phyloP scores from a whole-genome alignment of 2,113 vertebrate species.

The Podocnemis expansa region DNA sequence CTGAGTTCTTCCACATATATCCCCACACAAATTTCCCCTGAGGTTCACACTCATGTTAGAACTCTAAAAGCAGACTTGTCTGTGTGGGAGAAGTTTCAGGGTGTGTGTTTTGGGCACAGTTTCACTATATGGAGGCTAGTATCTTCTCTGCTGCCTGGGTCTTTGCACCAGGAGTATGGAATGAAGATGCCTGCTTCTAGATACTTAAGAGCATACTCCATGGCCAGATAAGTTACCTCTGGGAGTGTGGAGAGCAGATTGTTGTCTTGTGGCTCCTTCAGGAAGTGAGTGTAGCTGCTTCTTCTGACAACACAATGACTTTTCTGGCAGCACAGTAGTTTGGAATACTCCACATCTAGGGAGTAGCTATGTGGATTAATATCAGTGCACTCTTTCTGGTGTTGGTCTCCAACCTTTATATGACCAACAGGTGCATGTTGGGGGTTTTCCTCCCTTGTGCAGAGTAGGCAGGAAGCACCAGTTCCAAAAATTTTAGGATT shows the following conservation, averaged over 20 bases:
- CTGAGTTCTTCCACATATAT: background rate
- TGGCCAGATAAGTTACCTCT: rapidly evolving
- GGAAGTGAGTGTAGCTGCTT: rapidly evolving
- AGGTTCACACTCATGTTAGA: rapidly evolving
- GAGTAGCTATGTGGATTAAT: rapidly evolving
- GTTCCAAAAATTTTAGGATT: background rate
- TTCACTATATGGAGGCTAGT: background rate
- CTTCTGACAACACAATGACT: rapidly evolving
- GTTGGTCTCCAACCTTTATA: rapidly evolving
- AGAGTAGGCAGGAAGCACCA: background rate
- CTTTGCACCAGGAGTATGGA: background rate
- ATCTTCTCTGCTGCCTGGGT: rapidly evolving
- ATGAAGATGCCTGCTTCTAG: background rate
- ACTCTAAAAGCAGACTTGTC: background rate
- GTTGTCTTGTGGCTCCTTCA: rapidly evolving
- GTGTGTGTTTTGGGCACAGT: rapidly evolving
- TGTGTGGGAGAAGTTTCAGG: background rate
- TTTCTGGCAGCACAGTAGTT: background rate
- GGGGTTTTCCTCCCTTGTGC: background rate
- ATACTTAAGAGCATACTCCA: rapidly evolving
- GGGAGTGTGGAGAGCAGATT: background rate
- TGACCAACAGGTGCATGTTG: rapidly evolving
- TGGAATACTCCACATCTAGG: background rate
- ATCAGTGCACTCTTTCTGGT: rapidly evolving
- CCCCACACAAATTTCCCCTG: background rate